Percentiles rank a stretch among this genome's conserved stretches.
These are phyloP conservation scores for Poecile atricapillus DNA, from an alignment of 2,113 vertebrate species.

Conservation along the genomic window DNA sequence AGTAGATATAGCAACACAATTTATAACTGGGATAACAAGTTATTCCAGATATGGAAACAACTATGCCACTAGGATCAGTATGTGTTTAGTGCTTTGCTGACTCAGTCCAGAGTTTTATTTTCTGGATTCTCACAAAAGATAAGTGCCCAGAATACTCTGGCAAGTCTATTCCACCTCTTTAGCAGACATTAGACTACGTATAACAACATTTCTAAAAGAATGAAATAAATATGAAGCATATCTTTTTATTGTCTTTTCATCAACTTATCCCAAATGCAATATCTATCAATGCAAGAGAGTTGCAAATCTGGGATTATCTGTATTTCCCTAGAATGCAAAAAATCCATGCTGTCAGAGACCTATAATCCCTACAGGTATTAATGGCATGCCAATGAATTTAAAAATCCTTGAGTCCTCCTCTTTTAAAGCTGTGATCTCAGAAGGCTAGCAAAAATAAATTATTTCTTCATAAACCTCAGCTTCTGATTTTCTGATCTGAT, in stretches of 20 bases:
- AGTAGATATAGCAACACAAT: background rate
- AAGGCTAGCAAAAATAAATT: background rate
- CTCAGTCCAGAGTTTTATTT: background rate
- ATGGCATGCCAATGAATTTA: background rate
- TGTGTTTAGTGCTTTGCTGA: constrained; percentile 4
- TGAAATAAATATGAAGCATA: background rate
- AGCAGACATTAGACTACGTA: background rate
- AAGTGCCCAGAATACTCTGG: background rate
- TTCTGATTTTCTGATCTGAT: background rate
- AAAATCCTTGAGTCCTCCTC: background rate
- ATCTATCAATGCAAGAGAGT: background rate
- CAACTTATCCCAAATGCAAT: background rate
- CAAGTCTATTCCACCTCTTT: background rate
- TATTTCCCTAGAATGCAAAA: background rate
- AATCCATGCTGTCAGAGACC: background rate
- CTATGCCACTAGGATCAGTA: background rate
- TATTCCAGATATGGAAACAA: constrained; percentile 9
- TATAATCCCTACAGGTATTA: background rate
- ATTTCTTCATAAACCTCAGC: background rate
- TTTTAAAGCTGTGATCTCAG: background rate
- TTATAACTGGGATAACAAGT: background rate
- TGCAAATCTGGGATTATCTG: background rate
- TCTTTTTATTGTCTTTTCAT: background rate
- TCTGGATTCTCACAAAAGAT: background rate
- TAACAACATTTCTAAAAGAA: background rate